phyloP scores from a whole-genome alignment of 2,888 invertebrate species.

The Holacanthella duospinosa region DNA sequence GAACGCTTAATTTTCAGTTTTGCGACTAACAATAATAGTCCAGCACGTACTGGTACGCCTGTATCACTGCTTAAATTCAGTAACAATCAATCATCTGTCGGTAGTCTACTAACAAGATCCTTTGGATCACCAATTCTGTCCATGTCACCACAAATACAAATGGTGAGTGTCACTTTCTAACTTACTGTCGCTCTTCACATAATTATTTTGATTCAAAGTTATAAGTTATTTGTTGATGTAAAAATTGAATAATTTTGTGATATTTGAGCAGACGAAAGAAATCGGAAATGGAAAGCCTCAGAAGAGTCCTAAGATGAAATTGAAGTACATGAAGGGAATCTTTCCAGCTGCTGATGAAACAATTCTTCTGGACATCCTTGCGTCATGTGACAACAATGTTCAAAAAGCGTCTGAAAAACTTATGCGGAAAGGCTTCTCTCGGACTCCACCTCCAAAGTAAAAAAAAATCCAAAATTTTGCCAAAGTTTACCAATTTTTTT shows the following conservation, averaged over 20 bases:
- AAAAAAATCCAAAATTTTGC: slow-evolving; percentile 5
- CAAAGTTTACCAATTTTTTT: too few relatives aligned
- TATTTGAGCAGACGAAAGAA: slow-evolving; percentile 30
- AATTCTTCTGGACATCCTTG: slow-evolving; percentile 66
- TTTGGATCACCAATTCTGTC: slow-evolving; percentile 34
- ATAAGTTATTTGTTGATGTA: not conserved
- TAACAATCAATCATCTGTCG: slow-evolving; percentile 35
- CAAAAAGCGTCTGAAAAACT: slow-evolving; percentile 75
- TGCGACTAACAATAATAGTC: slow-evolving; percentile 35
- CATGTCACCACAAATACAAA: slow-evolving; percentile 36
- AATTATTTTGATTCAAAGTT: not conserved
- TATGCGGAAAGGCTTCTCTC: slow-evolving; percentile 67
- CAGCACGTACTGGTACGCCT: slow-evolving; percentile 37
- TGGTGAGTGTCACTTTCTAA: slow-evolving; percentile 18
- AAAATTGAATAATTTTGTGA: not conserved
- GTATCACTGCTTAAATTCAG: slow-evolving; percentile 36
- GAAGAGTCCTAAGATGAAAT: slow-evolving; percentile 68
- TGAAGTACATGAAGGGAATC: slow-evolving; percentile 85
- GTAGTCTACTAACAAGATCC: slow-evolving; percentile 31
- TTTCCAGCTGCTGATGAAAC: slow-evolving; percentile 85
- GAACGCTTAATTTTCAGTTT: slow-evolving; percentile 15
- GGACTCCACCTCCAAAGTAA: slow-evolving; percentile 50
- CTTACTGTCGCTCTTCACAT: not conserved
- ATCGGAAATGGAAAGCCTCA: slow-evolving; percentile 27
- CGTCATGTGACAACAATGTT: slow-evolving; percentile 80